phyloP scores from a whole-genome alignment of 2,888 invertebrate genomes.

The Synanthedon tipuliformis region DNA sequence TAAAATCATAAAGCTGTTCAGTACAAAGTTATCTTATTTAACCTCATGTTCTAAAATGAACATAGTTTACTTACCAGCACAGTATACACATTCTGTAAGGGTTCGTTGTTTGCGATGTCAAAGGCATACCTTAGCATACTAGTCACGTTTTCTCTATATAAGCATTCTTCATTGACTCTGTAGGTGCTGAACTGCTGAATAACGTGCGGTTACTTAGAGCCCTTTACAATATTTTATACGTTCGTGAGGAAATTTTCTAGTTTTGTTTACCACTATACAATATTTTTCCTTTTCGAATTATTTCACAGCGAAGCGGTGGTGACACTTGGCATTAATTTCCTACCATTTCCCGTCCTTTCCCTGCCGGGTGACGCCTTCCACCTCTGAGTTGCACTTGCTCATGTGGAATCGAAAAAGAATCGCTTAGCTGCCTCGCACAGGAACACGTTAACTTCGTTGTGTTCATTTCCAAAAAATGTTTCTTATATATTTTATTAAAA shows the following conservation, averaged over 20 bases:
- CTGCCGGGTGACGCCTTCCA: slow-evolving; percentile 65
- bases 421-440: slow-evolving; percentile 62
- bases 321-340: slow-evolving; percentile 37
- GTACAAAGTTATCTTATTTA: background rate
- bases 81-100: slow-evolving; percentile 3
- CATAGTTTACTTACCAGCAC: background rate
- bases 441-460: slow-evolving; percentile 31
- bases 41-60: background rate
- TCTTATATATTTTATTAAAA: too few relatives aligned
- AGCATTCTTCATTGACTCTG: slow-evolving; percentile 33
- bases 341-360: slow-evolving; percentile 50
- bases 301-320: slow-evolving; percentile 58
- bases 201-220: slow-evolving; percentile 17
- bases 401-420: slow-evolving; percentile 60
- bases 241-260: slow-evolving; percentile 7
- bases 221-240: slow-evolving; percentile 7
- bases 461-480: background rate
- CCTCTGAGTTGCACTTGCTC: slow-evolving; percentile 53
- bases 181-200: slow-evolving; percentile 15
- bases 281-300: slow-evolving; percentile 4
- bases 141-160: slow-evolving; percentile 29
- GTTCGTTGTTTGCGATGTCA: slow-evolving; percentile 17
- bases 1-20: too few relatives aligned
- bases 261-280: slow-evolving; percentile 22
- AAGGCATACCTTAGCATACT: slow-evolving; percentile 29